Conservation (phyloP, 1,140 invertebrate species). For the Sarcophaga peregrina region DNA sequence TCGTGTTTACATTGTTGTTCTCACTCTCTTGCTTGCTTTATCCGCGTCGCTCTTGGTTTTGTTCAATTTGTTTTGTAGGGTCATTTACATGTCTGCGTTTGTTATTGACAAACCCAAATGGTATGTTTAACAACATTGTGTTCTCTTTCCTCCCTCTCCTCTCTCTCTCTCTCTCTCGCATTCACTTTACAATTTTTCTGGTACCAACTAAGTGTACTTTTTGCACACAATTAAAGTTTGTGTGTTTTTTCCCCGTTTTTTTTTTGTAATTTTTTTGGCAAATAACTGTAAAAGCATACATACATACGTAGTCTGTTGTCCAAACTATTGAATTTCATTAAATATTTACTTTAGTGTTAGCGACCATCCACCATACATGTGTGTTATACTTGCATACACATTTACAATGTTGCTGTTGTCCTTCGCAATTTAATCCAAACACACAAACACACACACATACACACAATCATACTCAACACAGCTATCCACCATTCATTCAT, state of each 20-base stretch:
- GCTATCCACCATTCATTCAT: too few species aligned
- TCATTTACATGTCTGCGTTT: background rate
- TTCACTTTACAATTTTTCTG: background rate
- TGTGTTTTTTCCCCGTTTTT: too few species aligned
- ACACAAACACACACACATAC: too few species aligned
- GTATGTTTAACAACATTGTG: background rate
- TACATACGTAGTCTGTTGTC: too few species aligned
- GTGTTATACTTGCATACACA: background rate
- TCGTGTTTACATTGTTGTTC: too few species aligned
- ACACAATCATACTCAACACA: too few species aligned
- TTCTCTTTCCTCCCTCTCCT: background rate
- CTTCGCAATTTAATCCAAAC: background rate
- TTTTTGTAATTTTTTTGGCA: too few species aligned
- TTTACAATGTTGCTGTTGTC: background rate
- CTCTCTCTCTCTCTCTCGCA: background rate
- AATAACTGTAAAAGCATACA: too few species aligned
- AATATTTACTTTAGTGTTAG: background rate
- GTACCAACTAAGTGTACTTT: background rate
- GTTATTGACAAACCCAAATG: constrained; percentile 3
- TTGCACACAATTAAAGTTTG: too few species aligned
- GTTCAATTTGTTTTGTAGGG: background rate
- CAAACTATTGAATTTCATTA: constrained; percentile 4
- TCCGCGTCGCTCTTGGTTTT: background rate
- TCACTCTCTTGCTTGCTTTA: background rate
- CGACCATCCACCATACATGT: background rate